A percentile compares a stretch with the other conserved stretches of the same genome.
phyloP scores from a whole-genome alignment of 2,113 vertebrate species.

The Scomber japonicus region DNA sequence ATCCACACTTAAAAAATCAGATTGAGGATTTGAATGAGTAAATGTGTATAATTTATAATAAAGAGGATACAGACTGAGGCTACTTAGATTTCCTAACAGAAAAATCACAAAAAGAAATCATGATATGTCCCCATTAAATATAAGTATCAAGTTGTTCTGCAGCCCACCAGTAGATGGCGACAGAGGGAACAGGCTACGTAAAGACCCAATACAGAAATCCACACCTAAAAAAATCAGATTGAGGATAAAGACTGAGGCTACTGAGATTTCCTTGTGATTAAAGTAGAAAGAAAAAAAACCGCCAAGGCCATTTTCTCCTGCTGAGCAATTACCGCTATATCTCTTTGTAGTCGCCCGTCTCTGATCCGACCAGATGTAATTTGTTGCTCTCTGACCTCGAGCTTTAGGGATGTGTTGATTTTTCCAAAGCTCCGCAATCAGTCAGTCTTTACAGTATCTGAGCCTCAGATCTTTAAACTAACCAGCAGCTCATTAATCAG shows the following conservation, averaged over 20 bases:
- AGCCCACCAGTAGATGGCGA: too few species aligned
- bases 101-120: too few species aligned
- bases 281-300: neutral
- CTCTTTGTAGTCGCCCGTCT: slow-evolving; percentile 25
- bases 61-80: neutral
- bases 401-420: slow-evolving; percentile 16
- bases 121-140: too few species aligned
- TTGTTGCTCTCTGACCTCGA: slow-evolving; percentile 17
- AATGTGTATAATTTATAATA: too few species aligned
- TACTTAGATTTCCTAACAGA: neutral
- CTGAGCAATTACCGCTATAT: slow-evolving; percentile 2
- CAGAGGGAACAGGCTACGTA: too few species aligned
- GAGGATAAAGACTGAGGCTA: neutral
- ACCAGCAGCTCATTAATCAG: slow-evolving; percentile 36
- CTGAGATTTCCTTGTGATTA: neutral
- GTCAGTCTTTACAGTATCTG: neutral
- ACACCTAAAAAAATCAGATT: too few species aligned
- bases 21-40: too few species aligned
- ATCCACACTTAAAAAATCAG: too few species aligned
- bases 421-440: slow-evolving; percentile 13
- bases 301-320: neutral
- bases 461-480: slow-evolving; percentile 10
- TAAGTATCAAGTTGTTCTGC: too few species aligned
- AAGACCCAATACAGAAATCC: too few species aligned
- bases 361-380: slow-evolving; percentile 29